Evolutionary conservation across 2,113 vertebrate genomes (phyloP).

Genomic region (Boleophthalmus pectinirostris): DNA sequence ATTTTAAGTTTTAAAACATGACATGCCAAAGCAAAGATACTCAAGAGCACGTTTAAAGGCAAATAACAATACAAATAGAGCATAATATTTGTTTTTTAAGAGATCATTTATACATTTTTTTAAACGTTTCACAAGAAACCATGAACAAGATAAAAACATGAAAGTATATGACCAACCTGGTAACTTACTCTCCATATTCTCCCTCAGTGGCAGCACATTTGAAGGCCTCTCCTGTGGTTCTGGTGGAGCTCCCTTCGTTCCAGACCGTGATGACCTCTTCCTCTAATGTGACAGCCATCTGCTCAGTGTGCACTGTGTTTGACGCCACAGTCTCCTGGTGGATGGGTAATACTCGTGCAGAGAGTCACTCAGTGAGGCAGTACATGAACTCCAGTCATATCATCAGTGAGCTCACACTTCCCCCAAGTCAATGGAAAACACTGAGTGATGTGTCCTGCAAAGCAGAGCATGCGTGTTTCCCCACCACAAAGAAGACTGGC

Average conservation of each 20-base stretch:
- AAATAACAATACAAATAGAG: too few species aligned
- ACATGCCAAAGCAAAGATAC: too few species aligned
- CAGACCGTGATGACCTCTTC: constrained; percentile 8
- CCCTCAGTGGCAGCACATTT: neutral
- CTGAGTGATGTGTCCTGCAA: constrained; percentile 43
- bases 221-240: constrained; percentile 8
- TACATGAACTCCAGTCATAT: constrained; percentile 5
- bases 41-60: too few species aligned
- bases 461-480: constrained; percentile 62
- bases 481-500: neutral
- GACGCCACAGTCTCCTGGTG: constrained; percentile 52
- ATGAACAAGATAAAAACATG: neutral
- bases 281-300: constrained; percentile 28
- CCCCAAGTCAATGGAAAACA: constrained; percentile 21
- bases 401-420: constrained; percentile 29
- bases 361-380: accelerated
- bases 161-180: neutral
- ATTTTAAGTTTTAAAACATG: too few species aligned
- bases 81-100: too few species aligned
- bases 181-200: neutral
- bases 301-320: constrained; percentile 43
- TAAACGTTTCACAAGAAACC: neutral
- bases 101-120: neutral
- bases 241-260: constrained; percentile 49
- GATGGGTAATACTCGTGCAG: neutral